A percentile compares a stretch with the other conserved stretches of the same genome.
Conservation (phyloP, 2,888 invertebrate species). For the Plebejus melissa region DNA sequence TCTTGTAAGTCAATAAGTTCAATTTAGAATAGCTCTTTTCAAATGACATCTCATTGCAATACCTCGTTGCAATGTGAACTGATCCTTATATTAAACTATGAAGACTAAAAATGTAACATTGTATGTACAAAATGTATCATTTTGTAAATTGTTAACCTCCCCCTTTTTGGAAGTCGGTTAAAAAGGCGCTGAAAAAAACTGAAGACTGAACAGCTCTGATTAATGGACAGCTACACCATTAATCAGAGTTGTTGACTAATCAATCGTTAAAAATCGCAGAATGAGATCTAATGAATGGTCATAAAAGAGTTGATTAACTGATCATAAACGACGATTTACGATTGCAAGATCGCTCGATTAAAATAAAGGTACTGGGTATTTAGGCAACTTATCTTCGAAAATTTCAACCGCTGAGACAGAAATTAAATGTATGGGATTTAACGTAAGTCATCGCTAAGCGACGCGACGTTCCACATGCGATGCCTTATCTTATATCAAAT, state of each 20-base stretch:
- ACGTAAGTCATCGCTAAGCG: neutral
- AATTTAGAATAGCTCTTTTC: too few relatives aligned
- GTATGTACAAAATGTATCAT: too few relatives aligned
- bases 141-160: neutral
- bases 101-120: too few relatives aligned
- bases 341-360: constrained; percentile 15
- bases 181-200: neutral
- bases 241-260: constrained; percentile 13
- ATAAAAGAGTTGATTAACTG: constrained; percentile 20
- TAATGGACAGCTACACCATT: constrained; percentile 1
- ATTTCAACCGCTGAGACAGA: too few relatives aligned
- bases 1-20: too few relatives aligned
- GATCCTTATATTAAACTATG: too few relatives aligned
- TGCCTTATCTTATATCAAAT: too few relatives aligned
- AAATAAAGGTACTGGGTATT: constrained; percentile 1
- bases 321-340: constrained; percentile 22
- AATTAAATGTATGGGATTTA: neutral
- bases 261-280: constrained; percentile 21
- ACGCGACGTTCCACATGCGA: too few relatives aligned
- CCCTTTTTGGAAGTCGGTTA: neutral
- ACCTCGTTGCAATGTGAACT: too few relatives aligned
- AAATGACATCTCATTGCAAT: too few relatives aligned
- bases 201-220: neutral
- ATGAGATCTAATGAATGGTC: constrained; percentile 8
- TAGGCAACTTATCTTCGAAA: neutral